Conservation (phyloP, 2,888 invertebrate species). For the Morpho helenor region DNA sequence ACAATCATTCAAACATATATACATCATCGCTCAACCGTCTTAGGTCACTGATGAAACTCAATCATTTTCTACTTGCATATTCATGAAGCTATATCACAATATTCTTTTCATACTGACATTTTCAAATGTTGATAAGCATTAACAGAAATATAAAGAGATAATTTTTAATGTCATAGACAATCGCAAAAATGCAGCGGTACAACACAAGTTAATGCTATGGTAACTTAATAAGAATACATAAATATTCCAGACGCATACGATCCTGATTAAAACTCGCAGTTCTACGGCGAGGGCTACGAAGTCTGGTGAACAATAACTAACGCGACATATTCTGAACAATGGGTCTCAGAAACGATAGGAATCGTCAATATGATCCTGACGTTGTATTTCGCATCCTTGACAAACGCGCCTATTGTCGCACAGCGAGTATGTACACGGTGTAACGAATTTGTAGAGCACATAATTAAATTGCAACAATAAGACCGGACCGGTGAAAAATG, state of each 20-base stretch:
- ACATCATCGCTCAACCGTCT: too few relatives aligned
- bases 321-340: conserved; percentile 77
- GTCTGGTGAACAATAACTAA: conserved; percentile 61
- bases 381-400: conserved; percentile 46
- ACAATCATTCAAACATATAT: too few relatives aligned
- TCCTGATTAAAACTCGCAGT: conserved; percentile 64
- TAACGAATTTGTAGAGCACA: conserved; percentile 46
- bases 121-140: too few relatives aligned
- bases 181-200: conserved; percentile 5
- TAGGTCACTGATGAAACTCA: too few relatives aligned
- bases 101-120: too few relatives aligned
- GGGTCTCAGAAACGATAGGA: conserved; percentile 64
- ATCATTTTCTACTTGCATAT: too few relatives aligned
- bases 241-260: conserved; percentile 57
- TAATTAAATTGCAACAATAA: conserved; percentile 48
- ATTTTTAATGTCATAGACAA: not conserved
- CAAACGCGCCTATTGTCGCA: conserved; percentile 51
- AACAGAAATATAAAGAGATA: too few relatives aligned
- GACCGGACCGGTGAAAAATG: conserved; percentile 29
- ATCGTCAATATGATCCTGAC: conserved; percentile 68
- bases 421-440: conserved; percentile 27
- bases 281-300: conserved; percentile 47
- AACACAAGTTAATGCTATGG: conserved; percentile 2
- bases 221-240: conserved; percentile 20
- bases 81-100: too few relatives aligned